Percentiles rank a stretch among this genome's conserved stretches.
These are phyloP conservation scores for Psittacula derbiana DNA, from an alignment of 2,797 vertebrate genomes.

Conservation along the genomic window DNA sequence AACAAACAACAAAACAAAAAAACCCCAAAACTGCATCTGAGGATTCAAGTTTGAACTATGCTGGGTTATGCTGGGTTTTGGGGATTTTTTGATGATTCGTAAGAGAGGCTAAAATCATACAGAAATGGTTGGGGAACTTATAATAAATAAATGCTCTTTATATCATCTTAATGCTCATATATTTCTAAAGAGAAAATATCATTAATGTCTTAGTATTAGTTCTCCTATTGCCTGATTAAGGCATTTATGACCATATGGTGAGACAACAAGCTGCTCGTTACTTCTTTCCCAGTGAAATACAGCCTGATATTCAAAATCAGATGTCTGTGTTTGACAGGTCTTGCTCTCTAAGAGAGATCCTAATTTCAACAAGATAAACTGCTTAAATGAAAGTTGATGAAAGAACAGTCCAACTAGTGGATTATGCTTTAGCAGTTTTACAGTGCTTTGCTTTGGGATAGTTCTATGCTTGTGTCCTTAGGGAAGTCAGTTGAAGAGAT, in stretches of 20 bases:
- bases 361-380: conserved; percentile 75
- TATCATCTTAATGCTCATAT: conserved; percentile 4
- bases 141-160: conserved; percentile 22
- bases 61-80: neutral
- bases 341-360: conserved; percentile 68
- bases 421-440: conserved; percentile 53
- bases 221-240: conserved; percentile 60
- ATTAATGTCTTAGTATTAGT: conserved; percentile 54
- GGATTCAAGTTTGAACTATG: neutral
- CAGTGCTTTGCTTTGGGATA: conserved; percentile 50
- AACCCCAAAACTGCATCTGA: neutral
- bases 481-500: neutral
- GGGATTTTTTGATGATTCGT: neutral
- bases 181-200: conserved; percentile 43
- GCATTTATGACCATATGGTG: conserved; percentile 40
- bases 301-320: conserved; percentile 71
- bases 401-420: conserved; percentile 57
- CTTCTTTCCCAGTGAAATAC: conserved; percentile 62
- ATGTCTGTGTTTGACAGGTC: conserved; percentile 64
- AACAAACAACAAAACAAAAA: neutral
- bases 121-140: neutral
- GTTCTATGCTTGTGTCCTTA: conserved; percentile 28
- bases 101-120: neutral
- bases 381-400: conserved; percentile 74
- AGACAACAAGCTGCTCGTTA: conserved; percentile 48